phyloP scores from a whole-genome alignment of 2,797 vertebrate genomes.

The Pseudocheirus occidentalis region DNA sequence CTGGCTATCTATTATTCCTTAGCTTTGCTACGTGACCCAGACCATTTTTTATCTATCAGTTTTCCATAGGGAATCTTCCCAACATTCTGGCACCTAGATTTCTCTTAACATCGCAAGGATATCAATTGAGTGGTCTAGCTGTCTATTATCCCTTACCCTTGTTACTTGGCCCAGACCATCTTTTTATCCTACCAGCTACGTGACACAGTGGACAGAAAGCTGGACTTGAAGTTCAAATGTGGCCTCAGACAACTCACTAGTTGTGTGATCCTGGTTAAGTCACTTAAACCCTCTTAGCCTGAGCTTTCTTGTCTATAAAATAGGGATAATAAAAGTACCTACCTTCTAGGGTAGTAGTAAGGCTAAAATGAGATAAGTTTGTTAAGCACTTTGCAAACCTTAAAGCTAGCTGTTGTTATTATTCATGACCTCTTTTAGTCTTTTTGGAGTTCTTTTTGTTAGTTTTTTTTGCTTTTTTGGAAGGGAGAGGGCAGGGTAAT shows the following conservation, averaged over 20 bases:
- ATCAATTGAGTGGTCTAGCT: too few species aligned
- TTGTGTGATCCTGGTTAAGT: background rate
- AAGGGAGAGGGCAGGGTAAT: too few species aligned
- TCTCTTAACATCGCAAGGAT: background rate
- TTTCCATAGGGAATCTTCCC: background rate
- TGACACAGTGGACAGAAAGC: too few species aligned
- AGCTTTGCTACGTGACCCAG: background rate
- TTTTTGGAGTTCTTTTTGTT: background rate
- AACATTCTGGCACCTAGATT: background rate
- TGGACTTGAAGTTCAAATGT: background rate
- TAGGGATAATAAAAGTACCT: background rate
- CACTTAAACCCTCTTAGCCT: background rate
- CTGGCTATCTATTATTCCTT: background rate
- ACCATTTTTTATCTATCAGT: background rate
- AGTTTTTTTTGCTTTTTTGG: too few species aligned
- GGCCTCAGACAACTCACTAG: background rate
- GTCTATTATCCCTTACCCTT: too few species aligned
- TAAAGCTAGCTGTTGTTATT: background rate
- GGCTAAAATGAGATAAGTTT: background rate
- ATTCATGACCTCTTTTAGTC: background rate
- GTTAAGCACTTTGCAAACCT: background rate
- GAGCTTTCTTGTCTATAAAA: background rate
- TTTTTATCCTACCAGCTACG: background rate
- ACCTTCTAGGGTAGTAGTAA: too few species aligned
- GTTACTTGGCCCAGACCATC: background rate